Conservation (phyloP, 2,797 vertebrate genomes). For the Lutjanus argentimaculatus region DNA sequence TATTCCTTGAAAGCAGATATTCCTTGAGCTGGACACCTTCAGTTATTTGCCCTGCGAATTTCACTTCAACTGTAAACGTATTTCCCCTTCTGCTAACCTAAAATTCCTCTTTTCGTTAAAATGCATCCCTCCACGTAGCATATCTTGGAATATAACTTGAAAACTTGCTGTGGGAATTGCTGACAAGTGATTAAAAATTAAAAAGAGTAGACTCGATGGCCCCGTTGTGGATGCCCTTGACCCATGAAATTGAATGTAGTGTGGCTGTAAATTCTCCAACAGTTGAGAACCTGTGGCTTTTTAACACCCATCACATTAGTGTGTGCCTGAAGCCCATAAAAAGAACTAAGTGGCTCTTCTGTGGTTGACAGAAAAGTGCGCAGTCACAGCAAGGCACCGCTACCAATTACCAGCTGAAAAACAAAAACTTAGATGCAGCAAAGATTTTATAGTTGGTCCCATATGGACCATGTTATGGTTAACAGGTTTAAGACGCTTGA, state of each 20-base stretch:
- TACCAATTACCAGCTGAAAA: constrained; percentile 68
- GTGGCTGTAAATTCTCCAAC: constrained; percentile 70
- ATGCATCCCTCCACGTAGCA: neutral
- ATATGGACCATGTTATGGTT: constrained; percentile 48
- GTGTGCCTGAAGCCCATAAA: constrained; percentile 68
- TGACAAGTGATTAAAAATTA: constrained; percentile 65
- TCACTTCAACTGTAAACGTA: neutral
- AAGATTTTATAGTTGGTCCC: constrained; percentile 53
- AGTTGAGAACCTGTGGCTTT: constrained; percentile 68
- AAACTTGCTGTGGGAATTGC: constrained; percentile 51
- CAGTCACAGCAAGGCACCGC: constrained; percentile 63
- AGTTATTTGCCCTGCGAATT: neutral
- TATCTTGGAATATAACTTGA: constrained; percentile 26
- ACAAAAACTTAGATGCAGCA: constrained; percentile 53
- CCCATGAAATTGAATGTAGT: constrained; percentile 76
- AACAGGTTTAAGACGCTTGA: constrained; percentile 46
- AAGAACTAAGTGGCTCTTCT: constrained; percentile 50
- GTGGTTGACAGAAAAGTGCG: constrained; percentile 58
- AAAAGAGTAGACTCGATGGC: constrained; percentile 63
- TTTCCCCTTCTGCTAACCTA: neutral
- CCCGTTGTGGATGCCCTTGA: constrained; percentile 64
- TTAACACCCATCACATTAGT: constrained; percentile 73
- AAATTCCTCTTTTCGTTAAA: constrained; percentile 10
- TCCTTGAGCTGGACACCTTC: constrained; percentile 8
- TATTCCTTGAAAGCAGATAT: constrained; percentile 45